phyloP scores from a whole-genome alignment of 2,797 vertebrate genomes.

The Myotis vivesi region DNA sequence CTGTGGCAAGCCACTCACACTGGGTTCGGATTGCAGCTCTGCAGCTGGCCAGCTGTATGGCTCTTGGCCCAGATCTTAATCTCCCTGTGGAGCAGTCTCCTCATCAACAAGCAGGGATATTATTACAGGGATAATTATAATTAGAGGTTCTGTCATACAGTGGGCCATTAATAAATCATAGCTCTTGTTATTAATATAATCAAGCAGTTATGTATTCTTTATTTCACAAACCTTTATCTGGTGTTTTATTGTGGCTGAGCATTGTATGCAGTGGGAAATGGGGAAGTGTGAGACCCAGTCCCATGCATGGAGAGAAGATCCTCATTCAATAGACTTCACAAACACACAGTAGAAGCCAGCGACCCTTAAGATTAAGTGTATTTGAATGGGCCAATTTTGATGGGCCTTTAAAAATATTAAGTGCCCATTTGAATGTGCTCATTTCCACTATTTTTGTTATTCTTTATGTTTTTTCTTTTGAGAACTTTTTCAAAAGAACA shows the following conservation, averaged over 20 bases:
- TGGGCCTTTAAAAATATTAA: neutral
- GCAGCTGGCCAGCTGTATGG: neutral
- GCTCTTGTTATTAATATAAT: neutral
- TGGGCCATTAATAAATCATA: neutral
- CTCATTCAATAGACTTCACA: neutral
- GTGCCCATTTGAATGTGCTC: neutral
- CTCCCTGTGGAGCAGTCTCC: neutral
- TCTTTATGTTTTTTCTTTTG: neutral
- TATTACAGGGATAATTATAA: neutral
- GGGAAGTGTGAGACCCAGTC: neutral
- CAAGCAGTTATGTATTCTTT: neutral
- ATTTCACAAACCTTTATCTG: neutral
- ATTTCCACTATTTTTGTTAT: neutral
- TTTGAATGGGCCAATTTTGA: neutral
- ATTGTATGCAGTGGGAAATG: neutral
- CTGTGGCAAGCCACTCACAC: fast-evolving
- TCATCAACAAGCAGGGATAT: neutral
- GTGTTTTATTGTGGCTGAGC: neutral
- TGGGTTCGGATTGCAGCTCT: neutral
- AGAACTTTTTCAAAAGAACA: neutral
- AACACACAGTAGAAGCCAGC: neutral
- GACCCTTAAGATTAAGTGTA: neutral
- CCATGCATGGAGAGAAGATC: neutral
- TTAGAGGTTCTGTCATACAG: neutral
- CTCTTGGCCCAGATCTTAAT: neutral